These are phyloP conservation scores for Ciona savignyi DNA, from an alignment of 23 tunicate genomes.

Conservation along the genomic window DNA sequence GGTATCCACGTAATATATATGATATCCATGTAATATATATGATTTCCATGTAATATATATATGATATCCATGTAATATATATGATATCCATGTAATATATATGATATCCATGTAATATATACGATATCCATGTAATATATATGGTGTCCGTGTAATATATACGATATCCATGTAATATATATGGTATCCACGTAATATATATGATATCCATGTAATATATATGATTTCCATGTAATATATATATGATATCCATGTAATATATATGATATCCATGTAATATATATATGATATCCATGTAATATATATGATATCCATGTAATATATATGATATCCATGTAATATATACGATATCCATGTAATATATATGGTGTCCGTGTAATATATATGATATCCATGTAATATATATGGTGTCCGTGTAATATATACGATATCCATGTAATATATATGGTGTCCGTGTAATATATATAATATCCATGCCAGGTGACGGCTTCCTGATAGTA, in stretches of 20 bases:
- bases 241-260: neutral
- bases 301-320: neutral
- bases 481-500: slow-evolving; percentile 92
- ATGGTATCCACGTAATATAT: neutral
- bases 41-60: neutral
- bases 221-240: neutral
- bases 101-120: neutral
- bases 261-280: neutral
- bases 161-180: neutral
- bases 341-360: too few species aligned
- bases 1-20: neutral
- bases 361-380: neutral
- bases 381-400: neutral
- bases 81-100: neutral
- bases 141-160: neutral
- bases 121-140: neutral
- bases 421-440: too few species aligned
- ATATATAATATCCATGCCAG: slow-evolving; percentile 16
- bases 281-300: too few species aligned
- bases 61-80: neutral
- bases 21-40: neutral
- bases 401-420: too few species aligned
- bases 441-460: neutral
- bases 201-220: neutral
- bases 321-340: neutral